Base-by-base conservation (phyloP, 53 echinoderm and acorn worm species). In the Hippasteria phrygiana region DNA sequence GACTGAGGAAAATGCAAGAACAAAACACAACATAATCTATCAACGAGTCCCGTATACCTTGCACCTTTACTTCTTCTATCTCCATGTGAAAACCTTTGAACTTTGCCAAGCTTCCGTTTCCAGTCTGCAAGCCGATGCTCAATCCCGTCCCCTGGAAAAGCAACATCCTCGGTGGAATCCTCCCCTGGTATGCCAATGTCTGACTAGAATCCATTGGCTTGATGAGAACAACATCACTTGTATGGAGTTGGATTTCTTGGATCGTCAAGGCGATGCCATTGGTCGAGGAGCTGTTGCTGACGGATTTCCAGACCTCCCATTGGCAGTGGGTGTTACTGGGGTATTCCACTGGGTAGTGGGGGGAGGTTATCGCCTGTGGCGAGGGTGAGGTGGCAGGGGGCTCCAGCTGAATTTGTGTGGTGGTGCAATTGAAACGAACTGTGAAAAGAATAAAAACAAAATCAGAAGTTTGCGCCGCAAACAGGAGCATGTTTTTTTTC, bases 261-360 rank as follows among this genome's bases (percentile, higher is more conserved):
- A 78, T 56, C 26, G 31, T 55, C 4, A 78, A 47, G 24, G 40
- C 24, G 56, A 78, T 78, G 16, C 40, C 39, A 78, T 59, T 78
- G 55, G 78, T 24, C 18, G 59, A 56, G 3, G 78, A 59, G 54
- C 37, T 16, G 37, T 55, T 78, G 78, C 38, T 18, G 37, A n/a
- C 13, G 12, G 78, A 55, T 78, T 35, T 78, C 78, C 41, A 47
- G 56, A 59, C 78, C 14, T 55, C 55, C 78, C 78, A 78, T 12
- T 78, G 59, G 78, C 56, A 78, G 78, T 55, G 56, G 14, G 78
- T 28, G 37, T 62, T 55, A 24, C 5, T 26, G 22, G 78, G 78
- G 40, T 78, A 78, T 78, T 55, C 78, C 55, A 55, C 37, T 17
- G 78, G 78, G 78, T 56, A 78, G 1, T 55, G 33, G 55, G 78